Percentiles rank a stretch among this genome's conserved stretches.
Conservation (phyloP, 2,113 vertebrate species). For the Galemys pyrenaicus region DNA sequence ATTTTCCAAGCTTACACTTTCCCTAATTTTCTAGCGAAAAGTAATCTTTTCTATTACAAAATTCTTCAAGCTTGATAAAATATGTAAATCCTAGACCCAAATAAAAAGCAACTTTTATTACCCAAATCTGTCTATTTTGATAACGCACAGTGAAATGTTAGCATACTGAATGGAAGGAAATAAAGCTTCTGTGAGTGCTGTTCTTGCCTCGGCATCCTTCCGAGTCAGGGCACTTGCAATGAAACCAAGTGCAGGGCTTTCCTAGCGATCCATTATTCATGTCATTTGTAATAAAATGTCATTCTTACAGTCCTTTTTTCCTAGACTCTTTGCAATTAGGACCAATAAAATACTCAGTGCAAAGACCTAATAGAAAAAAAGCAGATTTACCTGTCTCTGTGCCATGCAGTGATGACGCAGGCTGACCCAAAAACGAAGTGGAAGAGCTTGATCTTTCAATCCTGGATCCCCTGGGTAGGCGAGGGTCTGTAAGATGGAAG, state of each 20-base stretch:
- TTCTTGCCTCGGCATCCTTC: background rate
- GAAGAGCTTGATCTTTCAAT: background rate
- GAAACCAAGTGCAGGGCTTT: no score
- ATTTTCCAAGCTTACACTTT: background rate
- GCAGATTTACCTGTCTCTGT: slow-evolving; percentile 6
- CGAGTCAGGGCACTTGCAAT: background rate
- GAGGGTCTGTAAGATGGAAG: background rate
- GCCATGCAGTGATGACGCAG: background rate
- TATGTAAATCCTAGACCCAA: background rate
- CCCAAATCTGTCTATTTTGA: background rate
- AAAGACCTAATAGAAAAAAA: background rate
- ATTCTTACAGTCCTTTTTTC: background rate
- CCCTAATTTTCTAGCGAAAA: background rate
- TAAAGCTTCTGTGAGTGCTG: background rate
- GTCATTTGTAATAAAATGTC: background rate
- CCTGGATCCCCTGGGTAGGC: accelerated
- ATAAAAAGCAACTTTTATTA: background rate
- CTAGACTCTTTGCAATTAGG: background rate
- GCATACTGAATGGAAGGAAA: background rate
- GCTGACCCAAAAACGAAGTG: background rate
- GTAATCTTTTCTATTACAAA: background rate
- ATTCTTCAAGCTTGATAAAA: background rate
- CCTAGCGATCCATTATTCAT: background rate
- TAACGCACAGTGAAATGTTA: background rate
- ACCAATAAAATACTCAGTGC: background rate